Evolutionary conservation across 1,140 invertebrate species (phyloP), one percentile per base, ranked within the genome.

Genomic region (Holcopasites calliopsidis): DNA sequence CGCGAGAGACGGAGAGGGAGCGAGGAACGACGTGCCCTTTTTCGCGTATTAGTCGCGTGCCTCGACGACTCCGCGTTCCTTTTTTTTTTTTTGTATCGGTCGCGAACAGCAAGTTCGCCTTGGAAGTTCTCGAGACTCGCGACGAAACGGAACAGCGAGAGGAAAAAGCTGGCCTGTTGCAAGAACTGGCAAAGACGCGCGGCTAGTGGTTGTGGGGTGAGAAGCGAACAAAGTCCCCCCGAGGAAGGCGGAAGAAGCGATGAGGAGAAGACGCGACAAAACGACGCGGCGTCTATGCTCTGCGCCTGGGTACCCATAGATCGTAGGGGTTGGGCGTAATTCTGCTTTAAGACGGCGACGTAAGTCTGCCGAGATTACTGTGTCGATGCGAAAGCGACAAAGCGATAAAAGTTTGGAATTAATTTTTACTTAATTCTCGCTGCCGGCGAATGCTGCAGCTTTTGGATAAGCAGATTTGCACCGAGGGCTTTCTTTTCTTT

Each of bases 21-120:
- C 26, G 16, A 13, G 18, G 40, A 69, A 61, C 58, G 65, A 79
- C 68, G 58, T 52, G 49, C 4, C 21, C 62, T 49, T 62, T 47
- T 58, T 60, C 35, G 28, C 49, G 79, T 71, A 65, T 82, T 68
- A 58, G 58, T 77, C 69, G 62, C 52, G 74, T 64, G 64, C 77
- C 52, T 13, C 38, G 31, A 42, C 38, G 52, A 44, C 40, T 71
- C 38, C 35, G 47, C 16, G 26, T 62, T n/a, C n/a, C n/a, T n/a
- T n/a, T n/a, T n/a, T n/a, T n/a, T n/a, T n/a, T n/a, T 68, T 52
- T 52, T 73, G 13, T 35, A 18, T 18, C 40, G 52, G 31, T 3
- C 21, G n/a, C 49, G 40, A 38, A 16, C 6, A 33, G 49, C 54
- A n/a, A 42, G 35, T 28, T 33, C 60, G 16, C n/a, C 69, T 66